Base-by-base conservation (phyloP, 2,113 vertebrate species). In the Nannobrachium achirus region DNA sequence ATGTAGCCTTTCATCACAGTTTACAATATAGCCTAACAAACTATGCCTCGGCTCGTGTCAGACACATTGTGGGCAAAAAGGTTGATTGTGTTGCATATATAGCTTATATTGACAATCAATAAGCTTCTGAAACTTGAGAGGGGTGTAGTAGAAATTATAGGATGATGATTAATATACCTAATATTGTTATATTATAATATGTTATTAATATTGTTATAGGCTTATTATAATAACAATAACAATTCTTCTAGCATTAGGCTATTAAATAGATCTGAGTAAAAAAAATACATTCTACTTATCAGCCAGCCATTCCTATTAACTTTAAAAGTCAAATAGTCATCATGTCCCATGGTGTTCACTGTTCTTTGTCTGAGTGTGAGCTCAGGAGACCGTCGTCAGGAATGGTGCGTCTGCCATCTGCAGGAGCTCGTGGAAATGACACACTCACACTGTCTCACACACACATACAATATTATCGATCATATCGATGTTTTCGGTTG, bases 341-440 rank as follows among this genome's bases (percentile, higher is more conserved):
- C 7, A 56, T 68, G 74, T 62, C 71, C 83, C 16, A 56, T 63
- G 78, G 69, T 69, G 73, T 83, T 86, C 89, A 90, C 90, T 90
- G 85, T 83, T 86, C 89, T 91, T 91, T 90, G 85, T 92, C 79
- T 69, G 69, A 69, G 66, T 33, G 68, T 69, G 74, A 60, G 40
- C 50, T 20, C 66, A 18, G 56, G 69, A 60, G 41, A 83, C 40
- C 80, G 80, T 77, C 82, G 18, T 81, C 52, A 18, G 53, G 81
- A 90, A 92, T 92, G 92, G 77, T 51, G 87, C 58, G 90, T 81
- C 73, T 92, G 92, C 92, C 92, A 92, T 92, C 92, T 93, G 87
- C 85, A 82, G 92, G 87, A 45, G 53, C 33, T 15, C 0, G 6
- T 8, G 0, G 56, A 79, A 15, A 86, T 2, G 9, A 41, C 84